Conservation (phyloP, 2,113 vertebrate genomes). For the Engystomops pustulosus region DNA sequence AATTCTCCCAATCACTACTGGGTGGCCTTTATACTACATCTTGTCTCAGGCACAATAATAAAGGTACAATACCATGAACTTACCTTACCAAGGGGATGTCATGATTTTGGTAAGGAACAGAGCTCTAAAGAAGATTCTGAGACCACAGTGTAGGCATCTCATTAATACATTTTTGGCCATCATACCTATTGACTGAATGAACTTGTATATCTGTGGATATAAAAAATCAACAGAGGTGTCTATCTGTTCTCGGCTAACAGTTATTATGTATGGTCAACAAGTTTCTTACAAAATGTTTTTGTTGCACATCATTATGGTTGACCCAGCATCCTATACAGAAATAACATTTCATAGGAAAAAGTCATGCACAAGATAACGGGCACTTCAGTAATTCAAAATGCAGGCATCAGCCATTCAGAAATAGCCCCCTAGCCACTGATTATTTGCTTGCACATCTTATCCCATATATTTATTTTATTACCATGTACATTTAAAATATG, state of each 20-base stretch:
- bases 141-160: not conserved
- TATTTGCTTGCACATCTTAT: not conserved
- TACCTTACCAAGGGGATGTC: too few species aligned
- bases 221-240: too few species aligned
- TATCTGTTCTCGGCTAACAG: too few species aligned
- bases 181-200: not conserved
- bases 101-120: not conserved
- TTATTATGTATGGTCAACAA: too few species aligned
- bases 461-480: not conserved
- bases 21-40: too few species aligned
- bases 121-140: not conserved
- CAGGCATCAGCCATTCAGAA: not conserved
- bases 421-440: not conserved
- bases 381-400: not conserved
- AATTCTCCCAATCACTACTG: too few species aligned
- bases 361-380: not conserved
- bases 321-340: not conserved
- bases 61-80: too few species aligned
- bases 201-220: too few species aligned
- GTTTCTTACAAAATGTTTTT: not conserved
- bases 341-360: not conserved
- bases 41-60: too few species aligned
- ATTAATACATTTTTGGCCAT: too few species aligned
- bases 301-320: not conserved
- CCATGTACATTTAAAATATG: too few species aligned